A percentile compares a stretch with the other conserved stretches of the same genome.
phyloP scores from a whole-genome alignment of 2,888 invertebrate genomes.

The Agrotis exclamationis region DNA sequence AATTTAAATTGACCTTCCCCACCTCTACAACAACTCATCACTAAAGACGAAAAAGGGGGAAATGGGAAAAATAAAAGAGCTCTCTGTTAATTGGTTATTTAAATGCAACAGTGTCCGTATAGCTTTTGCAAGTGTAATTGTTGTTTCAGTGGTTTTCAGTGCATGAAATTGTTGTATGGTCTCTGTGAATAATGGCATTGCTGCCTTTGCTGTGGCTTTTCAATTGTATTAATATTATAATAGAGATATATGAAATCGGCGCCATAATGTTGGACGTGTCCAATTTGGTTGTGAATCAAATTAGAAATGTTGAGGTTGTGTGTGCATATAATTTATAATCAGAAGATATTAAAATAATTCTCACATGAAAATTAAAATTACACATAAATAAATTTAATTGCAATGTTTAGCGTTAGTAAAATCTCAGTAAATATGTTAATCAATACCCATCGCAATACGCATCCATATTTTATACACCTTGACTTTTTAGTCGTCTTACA shows the following conservation, averaged over 20 bases:
- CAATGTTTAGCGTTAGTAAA: too few relatives aligned
- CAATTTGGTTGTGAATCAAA: conserved; percentile 26
- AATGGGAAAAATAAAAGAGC: conserved; percentile 41
- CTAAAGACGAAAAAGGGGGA: conserved; percentile 31
- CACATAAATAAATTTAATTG: too few relatives aligned
- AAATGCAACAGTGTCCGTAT: conserved; percentile 70
- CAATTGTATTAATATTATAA: conserved; percentile 40
- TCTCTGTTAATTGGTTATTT: conserved; percentile 67
- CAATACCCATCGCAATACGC: too few relatives aligned
- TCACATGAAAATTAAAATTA: too few relatives aligned
- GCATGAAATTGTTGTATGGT: conserved; percentile 69
- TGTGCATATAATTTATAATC: neutral
- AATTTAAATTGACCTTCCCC: conserved; percentile 61
- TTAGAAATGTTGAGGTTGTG: conserved; percentile 25
- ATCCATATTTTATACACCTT: too few relatives aligned
- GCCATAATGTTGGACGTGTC: conserved; percentile 19
- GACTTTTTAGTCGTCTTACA: too few relatives aligned
- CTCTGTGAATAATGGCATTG: conserved; percentile 60
- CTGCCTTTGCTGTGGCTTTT: conserved; percentile 48
- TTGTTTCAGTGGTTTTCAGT: conserved; percentile 70
- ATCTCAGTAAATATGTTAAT: too few relatives aligned
- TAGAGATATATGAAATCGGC: conserved; percentile 15
- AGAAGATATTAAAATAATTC: too few relatives aligned
- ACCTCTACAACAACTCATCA: conserved; percentile 21
- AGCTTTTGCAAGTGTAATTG: conserved; percentile 67